Base-by-base conservation (phyloP, 2,888 invertebrate species). In the Petrophora chlorosata region DNA sequence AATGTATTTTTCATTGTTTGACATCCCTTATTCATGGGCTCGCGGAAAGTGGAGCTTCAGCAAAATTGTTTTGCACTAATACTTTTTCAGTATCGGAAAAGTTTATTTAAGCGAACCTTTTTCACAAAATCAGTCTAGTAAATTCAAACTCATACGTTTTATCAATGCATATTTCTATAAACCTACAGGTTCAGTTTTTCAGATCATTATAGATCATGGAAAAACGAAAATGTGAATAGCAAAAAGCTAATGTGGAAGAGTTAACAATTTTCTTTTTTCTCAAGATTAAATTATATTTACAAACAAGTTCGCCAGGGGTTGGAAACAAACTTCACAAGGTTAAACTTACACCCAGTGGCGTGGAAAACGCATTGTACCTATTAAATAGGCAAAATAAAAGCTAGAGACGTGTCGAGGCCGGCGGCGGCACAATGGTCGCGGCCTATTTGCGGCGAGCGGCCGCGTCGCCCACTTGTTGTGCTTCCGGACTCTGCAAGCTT, bases 391-490 rank as follows among this genome's bases (percentile, higher is more conserved):
- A 66, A 73, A 77, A 74, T 71, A 76, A 78, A 72, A 64, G 53
- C 61, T 61, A 67, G 68, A 65, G 63, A 68, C 69, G 67, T 71
- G 67, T 62, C 60, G 65, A 70, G 65, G 62, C 62, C 56, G 53
- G 57, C 52, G 53, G 57, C 52, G 52, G 41, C 57, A 72, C 80
- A 82, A 83, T 81, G 67, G 81, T 69, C 65, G 67, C 79, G 80
- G 83, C 83, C 87, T 86, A 85, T 85, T 85, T 85, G 83, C 71
- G 79, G 81, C 41, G 28, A 59, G 70, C 73, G 67, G 67, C 71
- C 69, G 69, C 70, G 70, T 77, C 82, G 70, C 77, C 82, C 85
- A 86, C 86, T 85, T 86, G 85, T 85, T 84, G 84, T 85, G 65
- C 58, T 79, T 85, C 84, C 85, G 79, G 73, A 73, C 79, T 80